Base-by-base conservation (phyloP, 1,140 invertebrate genomes). In the Panulirus ornatus region DNA sequence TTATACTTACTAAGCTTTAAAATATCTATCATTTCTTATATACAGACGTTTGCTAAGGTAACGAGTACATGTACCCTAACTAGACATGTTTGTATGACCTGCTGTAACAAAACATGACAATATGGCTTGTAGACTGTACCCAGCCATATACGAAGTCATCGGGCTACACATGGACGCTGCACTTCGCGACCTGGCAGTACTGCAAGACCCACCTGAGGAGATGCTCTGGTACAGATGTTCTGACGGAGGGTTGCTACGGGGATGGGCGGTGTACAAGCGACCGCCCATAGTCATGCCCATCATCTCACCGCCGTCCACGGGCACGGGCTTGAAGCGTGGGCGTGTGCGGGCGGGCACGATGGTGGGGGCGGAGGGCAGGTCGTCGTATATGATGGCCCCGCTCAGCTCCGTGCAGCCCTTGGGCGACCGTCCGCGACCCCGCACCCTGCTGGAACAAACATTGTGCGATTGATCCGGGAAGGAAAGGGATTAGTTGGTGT, bases 321-420 rank as follows among this genome's bases (percentile, higher is more conserved):
- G 78, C 47, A 84, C 88, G 16, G 88, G 88, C 63, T 89, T 89
- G 51, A 89, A 89, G 1, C 88, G 63, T 14, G 79, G 76, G n/a
- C 79, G 79, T 34, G 79, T 42, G 27, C 88, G 88, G 79, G 79
- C 42, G 47, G 88, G 88, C 78, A 89, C 79, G 30, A 89, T 63
- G 47, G 88, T 73, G 44, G 88, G 79, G 27, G 88, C 79, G 19
- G 88, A 83, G 70, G 88, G 79, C 2, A 89, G 79, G 79, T 89
- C 88, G 47, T 89, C 88, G 70, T 83, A 83, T 19, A 89, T 89
- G 19, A 89, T 83, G 70, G 88, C 88, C 6, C 88, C 88, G 79
- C 79, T 83, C 63, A 89, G 78, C 66, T 89, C 88, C 63, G 88
- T 89, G 79, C 88, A 89, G n/a, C 88, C 88, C 70, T 89, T 89